phyloP scores from a whole-genome alignment of 2,797 vertebrate species.

The Catamblyrhynchus diadema region DNA sequence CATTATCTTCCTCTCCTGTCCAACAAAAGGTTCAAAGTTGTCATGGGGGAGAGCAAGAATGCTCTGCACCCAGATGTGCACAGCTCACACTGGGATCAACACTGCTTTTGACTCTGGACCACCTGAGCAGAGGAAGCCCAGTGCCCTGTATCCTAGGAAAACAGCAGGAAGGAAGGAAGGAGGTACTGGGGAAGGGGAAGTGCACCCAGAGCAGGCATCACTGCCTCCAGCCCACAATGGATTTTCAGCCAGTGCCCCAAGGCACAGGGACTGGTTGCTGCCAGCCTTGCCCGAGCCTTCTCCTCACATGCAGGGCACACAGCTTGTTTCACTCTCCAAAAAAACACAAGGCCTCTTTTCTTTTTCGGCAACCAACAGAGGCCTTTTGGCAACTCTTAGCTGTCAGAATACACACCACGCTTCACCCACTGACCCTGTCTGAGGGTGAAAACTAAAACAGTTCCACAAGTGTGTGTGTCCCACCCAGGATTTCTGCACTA shows the following conservation, averaged over 20 bases:
- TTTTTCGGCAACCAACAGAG: background rate
- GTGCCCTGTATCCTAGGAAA: background rate
- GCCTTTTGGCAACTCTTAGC: background rate
- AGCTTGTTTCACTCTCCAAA: background rate
- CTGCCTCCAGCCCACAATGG: background rate
- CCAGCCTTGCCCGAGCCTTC: background rate
- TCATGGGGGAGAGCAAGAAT: fast-evolving
- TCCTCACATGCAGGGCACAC: background rate
- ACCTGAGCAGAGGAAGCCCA: too few relatives aligned
- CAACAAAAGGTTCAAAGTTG: background rate
- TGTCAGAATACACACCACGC: background rate
- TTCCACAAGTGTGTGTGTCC: background rate
- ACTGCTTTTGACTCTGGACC: background rate
- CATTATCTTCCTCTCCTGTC: background rate
- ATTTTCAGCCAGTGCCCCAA: background rate
- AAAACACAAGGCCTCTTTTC: background rate
- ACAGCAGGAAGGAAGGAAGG: background rate
- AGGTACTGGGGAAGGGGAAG: background rate
- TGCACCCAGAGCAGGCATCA: fast-evolving
- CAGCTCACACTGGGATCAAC: background rate
- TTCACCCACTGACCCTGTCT: background rate
- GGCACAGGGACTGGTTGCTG: background rate
- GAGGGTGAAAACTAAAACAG: background rate
- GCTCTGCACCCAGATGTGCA: background rate
- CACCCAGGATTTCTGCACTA: background rate